Evolutionary conservation across 2,888 invertebrate genomes (phyloP).

Genomic region (Slavum lentiscoides): DNA sequence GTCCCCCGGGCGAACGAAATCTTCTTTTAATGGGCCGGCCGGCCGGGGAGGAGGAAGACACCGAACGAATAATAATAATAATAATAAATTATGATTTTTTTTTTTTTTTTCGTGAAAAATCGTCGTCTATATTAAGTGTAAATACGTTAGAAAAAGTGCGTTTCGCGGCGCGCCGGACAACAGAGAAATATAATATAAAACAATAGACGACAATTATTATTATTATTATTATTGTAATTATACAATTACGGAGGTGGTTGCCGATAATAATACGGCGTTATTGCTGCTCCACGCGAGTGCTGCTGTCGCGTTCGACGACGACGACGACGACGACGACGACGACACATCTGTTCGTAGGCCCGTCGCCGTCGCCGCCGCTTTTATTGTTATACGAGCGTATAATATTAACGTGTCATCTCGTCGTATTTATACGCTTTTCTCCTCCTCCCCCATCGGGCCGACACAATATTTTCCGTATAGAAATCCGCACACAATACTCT

Average conservation of each 20-base stretch:
- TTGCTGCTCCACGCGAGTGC: not conserved
- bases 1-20: no score
- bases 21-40: no score
- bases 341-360: not conserved
- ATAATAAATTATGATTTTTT: no score
- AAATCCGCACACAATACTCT: not conserved
- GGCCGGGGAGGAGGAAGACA: no score
- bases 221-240: not conserved
- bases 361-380: not conserved
- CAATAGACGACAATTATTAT: constrained; percentile 26
- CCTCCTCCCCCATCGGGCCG: not conserved
- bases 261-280: not conserved
- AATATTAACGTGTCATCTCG: not conserved
- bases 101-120: no score
- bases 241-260: not conserved
- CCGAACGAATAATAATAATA: no score
- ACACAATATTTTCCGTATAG: not conserved
- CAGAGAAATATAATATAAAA: not conserved
- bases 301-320: not conserved
- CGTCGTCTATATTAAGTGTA: no score
- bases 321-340: no score
- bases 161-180: not conserved
- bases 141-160: no score
- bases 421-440: not conserved
- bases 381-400: no score